Evolutionary conservation across 1,140 invertebrate species (phyloP), one percentile per base, ranked within the genome.

Genomic region (Cephus cinctus): DNA sequence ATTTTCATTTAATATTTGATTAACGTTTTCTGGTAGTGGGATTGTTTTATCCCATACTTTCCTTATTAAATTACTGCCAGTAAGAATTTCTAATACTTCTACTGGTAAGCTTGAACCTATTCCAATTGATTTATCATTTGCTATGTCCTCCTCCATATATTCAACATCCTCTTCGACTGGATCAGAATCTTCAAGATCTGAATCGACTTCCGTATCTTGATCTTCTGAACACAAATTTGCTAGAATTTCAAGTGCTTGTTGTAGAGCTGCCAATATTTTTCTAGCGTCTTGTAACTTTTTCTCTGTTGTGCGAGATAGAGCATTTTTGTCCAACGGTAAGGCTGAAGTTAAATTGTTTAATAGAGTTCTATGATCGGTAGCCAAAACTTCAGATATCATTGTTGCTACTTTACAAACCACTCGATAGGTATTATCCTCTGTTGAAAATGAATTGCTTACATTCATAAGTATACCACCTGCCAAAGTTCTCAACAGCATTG

Each of bases 211-310:
- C 52, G 67, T 57, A 51, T 75, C 73, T 68, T 53, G 43, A 80
- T 83, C 83, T 56, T 86, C 82, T 20, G 85, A 83, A 54, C 84
- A 86, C 20, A 89, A 67, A 70, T 89, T 89, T 11, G 86, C 80
- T 38, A 88, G 68, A 40, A 86, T 84, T 71, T 88, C 86, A 43
- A 87, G 64, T 4, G 84, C 80, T 57, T 81, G 77, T 55, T 83
- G 81, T 61, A 88, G 86, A 2, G 83, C 81, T 47, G 80, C 76
- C 5, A 87, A 57, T 30, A 86, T 59, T 45, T 77, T 66, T 56
- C 69, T 73, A 1, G 78, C 54, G 40, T 79, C 65, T 47, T 73
- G 72, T 2, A 84, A 51, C 27, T 80, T 71, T 19, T 69, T 79
- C 5, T 61, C 57, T 5, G 63, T 52, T 9, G 49, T 58, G 4